Evolutionary conservation across 2,888 invertebrate species (phyloP).

Genomic region (Brenthis daphne): DNA sequence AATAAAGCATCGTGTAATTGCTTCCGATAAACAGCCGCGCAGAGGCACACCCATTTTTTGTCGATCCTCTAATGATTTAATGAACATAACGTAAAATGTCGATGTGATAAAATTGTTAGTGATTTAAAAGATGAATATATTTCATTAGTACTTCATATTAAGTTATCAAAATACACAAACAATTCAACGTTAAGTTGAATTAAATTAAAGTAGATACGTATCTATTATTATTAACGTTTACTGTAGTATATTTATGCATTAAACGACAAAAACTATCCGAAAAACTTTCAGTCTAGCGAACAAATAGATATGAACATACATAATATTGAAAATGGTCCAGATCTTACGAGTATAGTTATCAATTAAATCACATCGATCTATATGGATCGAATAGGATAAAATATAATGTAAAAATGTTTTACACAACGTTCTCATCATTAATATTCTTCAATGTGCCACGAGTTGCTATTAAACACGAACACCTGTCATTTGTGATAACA

Average conservation of each 20-base stretch:
- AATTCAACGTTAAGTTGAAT: too few relatives aligned
- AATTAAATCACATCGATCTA: conserved; percentile 4
- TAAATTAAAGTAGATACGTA: too few relatives aligned
- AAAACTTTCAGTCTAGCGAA: too few relatives aligned
- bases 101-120: conserved; percentile 29
- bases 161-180: background rate
- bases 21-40: conserved; percentile 74
- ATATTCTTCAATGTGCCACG: conserved; percentile 20
- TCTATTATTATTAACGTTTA: too few relatives aligned
- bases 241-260: too few relatives aligned
- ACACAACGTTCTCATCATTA: conserved; percentile 6
- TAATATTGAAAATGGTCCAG: too few relatives aligned
- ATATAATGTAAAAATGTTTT: conserved; percentile 3
- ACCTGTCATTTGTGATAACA: conserved; percentile 32
- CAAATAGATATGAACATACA: too few relatives aligned
- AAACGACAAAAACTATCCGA: too few relatives aligned
- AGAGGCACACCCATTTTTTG: conserved; percentile 49
- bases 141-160: background rate
- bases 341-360: too few relatives aligned
- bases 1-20: conserved; percentile 80
- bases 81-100: conserved; percentile 40
- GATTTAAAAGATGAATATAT: conserved; percentile 14
- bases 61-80: conserved; percentile 46
- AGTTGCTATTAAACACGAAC: conserved; percentile 21
- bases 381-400: background rate